A percentile compares a stretch with the other conserved stretches of the same genome.
phyloP scores from a whole-genome alignment of 2,888 invertebrate genomes.

The Lomographa bimaculata region DNA sequence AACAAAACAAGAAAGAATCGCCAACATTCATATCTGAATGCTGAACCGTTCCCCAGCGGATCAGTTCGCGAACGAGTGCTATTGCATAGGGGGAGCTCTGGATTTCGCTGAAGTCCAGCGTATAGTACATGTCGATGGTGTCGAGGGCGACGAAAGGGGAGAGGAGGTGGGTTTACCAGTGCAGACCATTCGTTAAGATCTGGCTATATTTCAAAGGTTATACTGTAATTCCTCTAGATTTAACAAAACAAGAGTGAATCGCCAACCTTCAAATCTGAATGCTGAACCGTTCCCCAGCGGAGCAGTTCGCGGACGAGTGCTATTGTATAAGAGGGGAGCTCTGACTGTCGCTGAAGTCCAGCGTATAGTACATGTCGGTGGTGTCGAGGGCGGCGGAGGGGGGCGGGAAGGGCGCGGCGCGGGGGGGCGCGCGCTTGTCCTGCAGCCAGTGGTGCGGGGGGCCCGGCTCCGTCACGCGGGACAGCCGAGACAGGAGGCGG shows the following conservation, averaged over 20 bases:
- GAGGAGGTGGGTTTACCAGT: too few species aligned
- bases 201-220: too few species aligned
- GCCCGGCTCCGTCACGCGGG: conserved; percentile 61
- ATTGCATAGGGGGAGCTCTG: conserved; percentile 90
- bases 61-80: conserved; percentile 78
- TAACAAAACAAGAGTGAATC: too few species aligned
- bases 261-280: conserved; percentile 62
- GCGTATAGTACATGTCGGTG: conserved; percentile 90
- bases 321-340: conserved; percentile 90
- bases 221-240: too few species aligned
- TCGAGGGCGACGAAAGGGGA: conserved; percentile 81
- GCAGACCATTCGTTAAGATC: too few species aligned
- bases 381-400: conserved; percentile 84
- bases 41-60: conserved; percentile 78
- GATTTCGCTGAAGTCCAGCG: conserved; percentile 90
- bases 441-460: conserved; percentile 84
- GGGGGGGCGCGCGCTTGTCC: conserved; percentile 74
- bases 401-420: conserved; percentile 43
- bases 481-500: conserved; percentile 82
- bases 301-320: conserved; percentile 75
- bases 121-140: conserved; percentile 90
- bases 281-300: conserved; percentile 78
- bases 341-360: conserved; percentile 90
- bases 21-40: conserved; percentile 66
- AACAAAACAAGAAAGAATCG: too few species aligned